Evolutionary conservation across 2,888 invertebrate genomes (phyloP), one percentile per base, ranked within the genome.

Genomic region (Macropis europaea): DNA sequence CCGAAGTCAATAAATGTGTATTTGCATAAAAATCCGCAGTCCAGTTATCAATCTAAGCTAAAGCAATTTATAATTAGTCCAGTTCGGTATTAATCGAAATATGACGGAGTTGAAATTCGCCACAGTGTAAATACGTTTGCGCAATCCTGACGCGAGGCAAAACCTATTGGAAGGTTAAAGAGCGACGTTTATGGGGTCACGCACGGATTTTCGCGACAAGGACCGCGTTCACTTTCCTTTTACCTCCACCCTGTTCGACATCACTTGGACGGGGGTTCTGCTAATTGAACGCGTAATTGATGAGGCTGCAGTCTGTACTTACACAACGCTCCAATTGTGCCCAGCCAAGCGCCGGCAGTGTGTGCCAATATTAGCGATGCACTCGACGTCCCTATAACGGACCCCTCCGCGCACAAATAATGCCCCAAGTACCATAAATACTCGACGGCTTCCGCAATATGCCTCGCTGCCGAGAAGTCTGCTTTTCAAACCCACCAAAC

Each of bases 261-360:
- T 45, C 42, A 3, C 34, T 53, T 36, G 52, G 11, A 19, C 28
- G 17, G 74, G 70, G 76, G 81, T 78, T 81, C 81, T 73, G 77
- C 84, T 86, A 86, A 86, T 86, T 86, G 86, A 86, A 86, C 86
- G 83, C 81, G 84, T 86, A 86, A 86, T 86, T 84, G 86, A 86
- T 86, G 86, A 86, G 86, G 79, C 86, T 84, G 86, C 86, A 86
- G 86, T 86, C 86, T 85, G 84, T 85, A 86, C 86, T 86, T 86
- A 85, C 84, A 86, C 86, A 86, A 86, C 85, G 86, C 86, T 86
- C 86, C 86, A 86, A 86, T 86, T 86, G 86, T 86, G 85, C 85
- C 84, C 86, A 82, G 80, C 84, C 79, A 81, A 85, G 86, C 85
- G 82, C 82, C 83, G 79, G 80, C 81, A 78, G 73, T 77, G 76